Evolutionary conservation across 2,888 invertebrate genomes (phyloP), one percentile per base, ranked within the genome.

Genomic region (Trachelus troglodyta): DNA sequence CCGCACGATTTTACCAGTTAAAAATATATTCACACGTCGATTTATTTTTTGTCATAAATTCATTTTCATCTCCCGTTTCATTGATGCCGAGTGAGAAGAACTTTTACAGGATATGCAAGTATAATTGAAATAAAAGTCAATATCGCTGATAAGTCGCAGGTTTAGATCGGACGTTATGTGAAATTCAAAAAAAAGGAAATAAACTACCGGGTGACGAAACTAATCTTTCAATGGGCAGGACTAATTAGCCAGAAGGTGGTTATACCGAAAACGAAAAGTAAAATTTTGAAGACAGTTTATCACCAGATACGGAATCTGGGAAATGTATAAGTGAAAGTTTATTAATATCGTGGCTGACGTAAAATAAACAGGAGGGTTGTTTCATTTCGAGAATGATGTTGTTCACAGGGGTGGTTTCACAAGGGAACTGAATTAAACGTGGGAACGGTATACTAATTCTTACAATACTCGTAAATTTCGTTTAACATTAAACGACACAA

Each of bases 401-500:
- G 78, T 81, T 76, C 80, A 30, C 73, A 23, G 71, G 77, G 80
- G 75, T 77, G 80, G 77, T 73, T 69, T 76, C 74, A 15, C 11
- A 73, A 73, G 74, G 33, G 35, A 34, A 74, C 69, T 71, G 81
- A 81, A 83, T 81, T 81, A 84, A 84, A 81, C 80, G 77, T 75
- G 76, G 73, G 77, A 73, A 77, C 79, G 80, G 83, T 86, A 87
- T 87, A 85, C 83, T 86, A 87, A 87, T 87, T 85, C 82, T 77
- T 76, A 2, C 23, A 56, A 56, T 15, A 56, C 23, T 2, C 9
- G 23, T 56, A 56, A 56, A 56, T 56, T 23, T 56, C 9, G 23
- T 56, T 56, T 6, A 9, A 56, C 56, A 9, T 23, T 2, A 56
- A 56, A 9, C 23, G 56, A 23, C 9, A 56, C 23, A 2, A 23